These are phyloP conservation scores for Coregonus clupeaformis DNA, from an alignment of 2,113 vertebrate genomes.

Conservation along the genomic window DNA sequence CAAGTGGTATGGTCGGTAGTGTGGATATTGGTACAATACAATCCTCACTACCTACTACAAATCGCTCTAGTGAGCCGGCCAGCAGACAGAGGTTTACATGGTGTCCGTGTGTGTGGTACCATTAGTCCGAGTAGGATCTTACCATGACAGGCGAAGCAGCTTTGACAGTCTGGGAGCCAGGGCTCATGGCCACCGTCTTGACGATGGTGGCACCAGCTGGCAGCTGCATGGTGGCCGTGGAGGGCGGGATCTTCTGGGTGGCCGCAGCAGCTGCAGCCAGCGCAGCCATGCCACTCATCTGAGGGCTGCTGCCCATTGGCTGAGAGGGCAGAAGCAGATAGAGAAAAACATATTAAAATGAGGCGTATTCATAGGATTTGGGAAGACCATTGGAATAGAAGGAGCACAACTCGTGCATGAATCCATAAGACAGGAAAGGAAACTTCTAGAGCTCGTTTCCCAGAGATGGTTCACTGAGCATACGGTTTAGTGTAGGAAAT, in stretches of 20 bases:
- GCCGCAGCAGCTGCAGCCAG: conserved; percentile 79
- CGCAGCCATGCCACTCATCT: conserved; percentile 85
- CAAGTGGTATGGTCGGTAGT: too few species aligned
- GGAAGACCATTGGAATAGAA: too few species aligned
- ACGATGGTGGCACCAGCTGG: conserved; percentile 78
- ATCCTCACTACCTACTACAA: too few species aligned
- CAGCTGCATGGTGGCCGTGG: conserved; percentile 75
- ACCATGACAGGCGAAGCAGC: conserved; percentile 81
- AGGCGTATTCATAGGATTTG: too few species aligned
- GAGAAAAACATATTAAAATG: too few species aligned
- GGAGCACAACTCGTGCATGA: too few species aligned
- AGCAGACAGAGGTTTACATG: background rate
- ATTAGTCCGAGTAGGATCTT: background rate
- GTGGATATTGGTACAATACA: too few species aligned
- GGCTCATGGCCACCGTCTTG: conserved; percentile 77
- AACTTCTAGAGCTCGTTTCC: too few species aligned
- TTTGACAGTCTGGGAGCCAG: conserved; percentile 77
- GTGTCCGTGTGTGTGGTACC: background rate
- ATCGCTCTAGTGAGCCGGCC: too few species aligned
- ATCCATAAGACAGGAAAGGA: too few species aligned
- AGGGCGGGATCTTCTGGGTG: conserved; percentile 83
- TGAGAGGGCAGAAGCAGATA: conserved; percentile 34
- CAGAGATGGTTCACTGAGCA: too few species aligned
- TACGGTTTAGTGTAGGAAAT: too few species aligned
- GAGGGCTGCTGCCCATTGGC: conserved; percentile 79